Evolutionary conservation across 2,888 invertebrate species (phyloP), one percentile per base, ranked within the genome.

Genomic region (Xanthia togata): DNA sequence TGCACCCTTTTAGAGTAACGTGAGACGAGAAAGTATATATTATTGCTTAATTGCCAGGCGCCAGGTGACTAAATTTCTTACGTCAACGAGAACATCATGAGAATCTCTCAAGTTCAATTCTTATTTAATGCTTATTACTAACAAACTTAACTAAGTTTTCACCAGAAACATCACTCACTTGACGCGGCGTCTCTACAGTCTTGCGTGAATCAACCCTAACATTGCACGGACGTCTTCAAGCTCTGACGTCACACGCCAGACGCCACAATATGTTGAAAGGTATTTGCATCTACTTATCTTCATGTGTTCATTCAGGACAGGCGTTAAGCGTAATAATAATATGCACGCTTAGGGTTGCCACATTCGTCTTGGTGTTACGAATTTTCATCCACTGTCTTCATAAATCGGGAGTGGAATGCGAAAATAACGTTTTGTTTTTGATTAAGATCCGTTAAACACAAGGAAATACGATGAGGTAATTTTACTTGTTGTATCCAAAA

Each of bases 261-360:
- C 35, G 11, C 73, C 53, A 79, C 62, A 44, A 44, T 44, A 71
- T 38, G 74, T 70, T 72, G 59, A 41, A 79, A 79, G 73, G 68
- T 73, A 84, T 82, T 84, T 85, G 79, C 83, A 85, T 84, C 26
- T 82, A 26, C 65, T 74, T 78, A 72, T 70, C 62, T 63, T 70
- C 35, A 3, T 70, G 63, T 59, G 72, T 63, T 71, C 76, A 77
- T 81, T 85, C 78, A 31, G 0, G 20, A 41, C 62, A 44, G 23
- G 59, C 62, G 63, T 38, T 72, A 78, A 78, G 63, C 65, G 67
- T 72, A 69, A 76, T 76, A 76, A 78, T 76, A 76, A 78, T 82
- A 72, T 74, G 65, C 70, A 77, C 76, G 64, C 67, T 64, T 81
- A 64, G 23, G 53, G 62, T 31, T 70, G 71, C 47, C 44, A 63